Evolutionary conservation across 2,888 invertebrate genomes (phyloP).

Genomic region (Temnothorax unifasciatus): DNA sequence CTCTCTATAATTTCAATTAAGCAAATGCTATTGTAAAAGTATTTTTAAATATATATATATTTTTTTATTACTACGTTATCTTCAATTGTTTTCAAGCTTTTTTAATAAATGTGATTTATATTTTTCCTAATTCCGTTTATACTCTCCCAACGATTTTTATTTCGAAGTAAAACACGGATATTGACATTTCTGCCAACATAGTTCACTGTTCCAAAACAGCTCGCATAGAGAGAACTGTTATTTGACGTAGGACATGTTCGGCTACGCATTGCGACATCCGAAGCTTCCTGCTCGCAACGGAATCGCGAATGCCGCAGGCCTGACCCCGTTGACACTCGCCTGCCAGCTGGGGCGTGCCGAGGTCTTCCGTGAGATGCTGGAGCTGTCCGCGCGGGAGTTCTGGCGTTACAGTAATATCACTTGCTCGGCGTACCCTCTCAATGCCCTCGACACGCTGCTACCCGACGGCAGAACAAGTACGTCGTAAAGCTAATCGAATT

Average conservation of each 20-base stretch:
- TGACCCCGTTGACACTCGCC: conserved; percentile 98
- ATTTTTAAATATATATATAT: not conserved
- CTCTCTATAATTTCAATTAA: not conserved
- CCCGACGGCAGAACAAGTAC: conserved; percentile 98
- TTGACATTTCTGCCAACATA: conserved; percentile 29
- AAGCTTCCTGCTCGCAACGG: conserved; percentile 97
- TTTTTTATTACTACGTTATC: not conserved
- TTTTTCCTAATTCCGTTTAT: not conserved
- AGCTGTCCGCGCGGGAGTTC: conserved; percentile 97
- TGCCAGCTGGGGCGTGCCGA: conserved; percentile 98
- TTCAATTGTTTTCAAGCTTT: not conserved
- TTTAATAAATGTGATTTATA: not conserved
- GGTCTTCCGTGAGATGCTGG: conserved; percentile 99
- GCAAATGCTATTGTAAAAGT: not conserved
- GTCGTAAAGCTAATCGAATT: conserved; percentile 83
- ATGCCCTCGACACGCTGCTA: conserved; percentile 97
- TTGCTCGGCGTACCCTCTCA: conserved; percentile 98
- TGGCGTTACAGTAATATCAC: conserved; percentile 99
- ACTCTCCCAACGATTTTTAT: not conserved
- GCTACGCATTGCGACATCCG: conserved; percentile 98
- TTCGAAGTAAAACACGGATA: not conserved
- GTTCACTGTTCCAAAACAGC: not conserved
- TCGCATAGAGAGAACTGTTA: conserved; percentile 28
- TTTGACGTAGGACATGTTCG: conserved; percentile 96
- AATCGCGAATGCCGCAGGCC: conserved; percentile 94